Base-by-base conservation (phyloP, 2,113 vertebrate genomes). In the Cottus gobio region DNA sequence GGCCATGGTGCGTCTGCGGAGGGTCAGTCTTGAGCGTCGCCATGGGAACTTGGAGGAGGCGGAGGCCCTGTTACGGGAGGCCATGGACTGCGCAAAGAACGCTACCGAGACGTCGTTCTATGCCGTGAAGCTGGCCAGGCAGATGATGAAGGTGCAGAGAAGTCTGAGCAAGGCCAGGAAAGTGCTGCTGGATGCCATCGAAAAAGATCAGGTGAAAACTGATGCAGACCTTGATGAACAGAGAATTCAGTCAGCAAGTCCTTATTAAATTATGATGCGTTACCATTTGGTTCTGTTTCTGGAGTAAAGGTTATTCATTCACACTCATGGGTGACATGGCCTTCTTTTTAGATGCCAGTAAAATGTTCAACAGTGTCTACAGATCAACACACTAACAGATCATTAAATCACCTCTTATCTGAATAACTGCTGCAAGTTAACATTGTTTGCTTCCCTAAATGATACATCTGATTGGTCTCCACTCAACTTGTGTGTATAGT, bases 11-110 rank as follows among this genome's bases (percentile, higher is more conserved):
- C 96, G 97, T 31, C 93, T 99, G 84, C 95, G 98, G 58, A 93
- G 98, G 87, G 98, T 99, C 46, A 99, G 97, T 86, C 90, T 99
- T 75, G 98, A 99, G 76, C 97, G 98, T 80, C 95, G 98, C 7
- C 97, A 97, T 1, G 98, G 98, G 3, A 97, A 98, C 90, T 89
- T 99, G 95, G 97, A 97, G 4, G 96, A 96, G 79, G 97, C 98
- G 0, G 98, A 98, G 74, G 92, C 95, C 6, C 92, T 99, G 80
- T 95, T 99, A 26, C 93, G 95, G 48, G 97, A 99, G 4, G 97
- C 97, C 22, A 95, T 99, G 87, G 95, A 95, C 60, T 95, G 94
- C 2, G 96, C 96, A 30, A 97, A 95, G 54, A 96, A 94, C 20
- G 71, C 90, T 31, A 96, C 89, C 0, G 98, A 99, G 48, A 92